Evolutionary conservation across 2,797 vertebrate species (phyloP).

Genomic region (Gephyroberyx darwinii): DNA sequence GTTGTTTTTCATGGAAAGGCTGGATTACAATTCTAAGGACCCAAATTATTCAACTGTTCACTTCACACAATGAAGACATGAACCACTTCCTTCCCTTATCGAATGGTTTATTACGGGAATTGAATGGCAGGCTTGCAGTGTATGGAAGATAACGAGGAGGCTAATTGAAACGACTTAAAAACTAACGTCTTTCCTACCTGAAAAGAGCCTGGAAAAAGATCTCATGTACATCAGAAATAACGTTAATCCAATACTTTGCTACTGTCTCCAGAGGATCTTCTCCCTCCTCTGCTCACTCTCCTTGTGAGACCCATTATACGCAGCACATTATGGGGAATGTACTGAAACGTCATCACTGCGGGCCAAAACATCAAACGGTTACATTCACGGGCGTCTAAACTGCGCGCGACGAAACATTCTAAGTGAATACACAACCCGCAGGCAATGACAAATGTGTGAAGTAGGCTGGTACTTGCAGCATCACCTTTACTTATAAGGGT

Average conservation of each 20-base stretch:
- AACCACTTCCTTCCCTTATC: neutral
- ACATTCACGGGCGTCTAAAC: constrained; percentile 30
- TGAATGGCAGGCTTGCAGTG: constrained; percentile 25
- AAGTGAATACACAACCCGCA: constrained; percentile 5
- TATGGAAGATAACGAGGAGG: neutral
- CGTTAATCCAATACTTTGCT: constrained; percentile 21
- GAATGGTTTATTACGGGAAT: neutral
- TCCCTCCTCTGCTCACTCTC: constrained; percentile 46
- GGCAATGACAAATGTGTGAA: neutral
- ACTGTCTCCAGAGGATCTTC: constrained; percentile 36
- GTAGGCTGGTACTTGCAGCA: too few relatives aligned
- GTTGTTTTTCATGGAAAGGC: neutral
- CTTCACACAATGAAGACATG: neutral
- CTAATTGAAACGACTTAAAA: too few relatives aligned
- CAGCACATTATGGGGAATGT: neutral
- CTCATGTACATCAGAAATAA: constrained; percentile 74
- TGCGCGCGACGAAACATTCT: constrained; percentile 21
- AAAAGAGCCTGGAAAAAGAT: constrained; percentile 73
- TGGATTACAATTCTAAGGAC: neutral
- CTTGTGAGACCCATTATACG: constrained; percentile 65
- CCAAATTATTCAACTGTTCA: too few relatives aligned
- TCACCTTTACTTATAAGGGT: neutral
- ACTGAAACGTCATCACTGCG: constrained; percentile 73
- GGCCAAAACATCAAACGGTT: constrained; percentile 54
- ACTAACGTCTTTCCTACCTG: constrained; percentile 74